A percentile compares a stretch with the other conserved stretches of the same genome.
These are phyloP conservation scores for Mesocentrotus franciscanus DNA, from an alignment of 53 echinoderm and acorn worm genomes.

Conservation along the genomic window DNA sequence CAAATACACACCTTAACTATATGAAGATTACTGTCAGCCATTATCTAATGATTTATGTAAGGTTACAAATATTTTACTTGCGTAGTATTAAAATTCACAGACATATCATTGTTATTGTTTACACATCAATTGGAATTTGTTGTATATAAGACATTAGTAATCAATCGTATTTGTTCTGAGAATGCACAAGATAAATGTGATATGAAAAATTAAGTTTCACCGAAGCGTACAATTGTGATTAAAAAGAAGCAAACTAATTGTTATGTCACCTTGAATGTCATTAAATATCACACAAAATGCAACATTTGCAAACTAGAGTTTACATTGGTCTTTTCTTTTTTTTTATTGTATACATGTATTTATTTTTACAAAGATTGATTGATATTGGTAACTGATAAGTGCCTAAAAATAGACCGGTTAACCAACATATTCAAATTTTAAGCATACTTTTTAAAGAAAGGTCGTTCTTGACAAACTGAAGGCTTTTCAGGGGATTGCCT, in stretches of 20 bases:
- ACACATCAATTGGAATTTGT: background rate
- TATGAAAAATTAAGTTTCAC: background rate
- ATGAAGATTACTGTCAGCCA: no score
- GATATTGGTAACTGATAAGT: no score
- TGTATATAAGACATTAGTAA: background rate
- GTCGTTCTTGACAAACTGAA: no score
- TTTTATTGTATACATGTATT: background rate
- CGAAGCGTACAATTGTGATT: slow-evolving; percentile 13
- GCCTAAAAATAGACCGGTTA: no score
- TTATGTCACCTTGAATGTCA: slow-evolving; percentile 41
- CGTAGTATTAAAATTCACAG: no score
- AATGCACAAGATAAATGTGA: slow-evolving; percentile 7
- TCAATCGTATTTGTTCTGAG: background rate
- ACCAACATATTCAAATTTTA: no score
- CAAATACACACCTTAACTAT: no score
- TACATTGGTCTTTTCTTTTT: background rate
- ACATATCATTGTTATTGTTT: background rate
- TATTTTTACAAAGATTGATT: no score
- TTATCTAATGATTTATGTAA: no score
- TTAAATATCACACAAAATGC: slow-evolving; percentile 11
- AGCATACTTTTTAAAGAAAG: no score
- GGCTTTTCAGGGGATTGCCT: no score
- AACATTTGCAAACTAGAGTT: background rate
- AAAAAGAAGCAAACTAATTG: background rate
- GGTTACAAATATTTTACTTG: no score